Conservation (phyloP, 2,113 vertebrate genomes). For the Rhea americana region DNA sequence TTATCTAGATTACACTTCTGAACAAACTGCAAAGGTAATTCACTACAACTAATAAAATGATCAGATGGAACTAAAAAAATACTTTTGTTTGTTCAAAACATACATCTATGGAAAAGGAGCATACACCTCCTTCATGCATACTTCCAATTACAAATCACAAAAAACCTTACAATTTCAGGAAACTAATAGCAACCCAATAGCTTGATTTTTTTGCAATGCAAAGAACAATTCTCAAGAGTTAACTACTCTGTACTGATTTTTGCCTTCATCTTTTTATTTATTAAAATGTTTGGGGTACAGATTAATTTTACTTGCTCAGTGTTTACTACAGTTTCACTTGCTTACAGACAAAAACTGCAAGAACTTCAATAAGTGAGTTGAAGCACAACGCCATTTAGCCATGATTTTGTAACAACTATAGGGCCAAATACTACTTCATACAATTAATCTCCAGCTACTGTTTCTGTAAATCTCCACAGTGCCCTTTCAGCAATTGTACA, state of each 20-base stretch:
- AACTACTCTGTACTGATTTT: background rate
- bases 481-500: background rate
- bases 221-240: background rate
- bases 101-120: background rate
- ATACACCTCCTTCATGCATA: fast-evolving
- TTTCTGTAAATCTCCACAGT: background rate
- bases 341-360: background rate
- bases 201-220: background rate
- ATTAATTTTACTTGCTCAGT: background rate
- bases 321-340: background rate
- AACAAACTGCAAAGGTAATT: background rate
- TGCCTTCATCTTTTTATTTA: background rate
- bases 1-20: background rate
- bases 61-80: background rate
- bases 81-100: background rate
- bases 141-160: background rate
- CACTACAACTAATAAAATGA: background rate
- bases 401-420: background rate
- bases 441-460: background rate
- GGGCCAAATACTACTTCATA: background rate
- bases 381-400: background rate
- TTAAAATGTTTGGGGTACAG: background rate
- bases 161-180: background rate
- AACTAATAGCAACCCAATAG: background rate
- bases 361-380: background rate